phyloP scores from a whole-genome alignment of 2,113 vertebrate genomes.

The Puma concolor region DNA sequence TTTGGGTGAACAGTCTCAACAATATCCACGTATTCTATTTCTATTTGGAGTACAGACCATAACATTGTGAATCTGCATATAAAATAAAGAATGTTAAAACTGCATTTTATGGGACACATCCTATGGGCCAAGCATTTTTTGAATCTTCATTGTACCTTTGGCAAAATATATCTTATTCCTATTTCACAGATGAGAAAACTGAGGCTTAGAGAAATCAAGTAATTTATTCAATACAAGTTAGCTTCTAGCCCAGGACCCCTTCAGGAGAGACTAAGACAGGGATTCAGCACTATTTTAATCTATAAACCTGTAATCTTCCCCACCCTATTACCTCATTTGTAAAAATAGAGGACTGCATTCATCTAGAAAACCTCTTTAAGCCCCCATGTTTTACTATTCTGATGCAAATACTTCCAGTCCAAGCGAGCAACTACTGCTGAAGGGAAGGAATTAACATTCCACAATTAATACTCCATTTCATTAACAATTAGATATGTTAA shows the following conservation, averaged over 20 bases:
- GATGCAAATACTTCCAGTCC: slow-evolving; percentile 43
- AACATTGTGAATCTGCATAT: neutral
- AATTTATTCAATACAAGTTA: neutral
- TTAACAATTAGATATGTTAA: slow-evolving; percentile 78
- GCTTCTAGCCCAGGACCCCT: neutral
- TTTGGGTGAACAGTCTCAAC: neutral
- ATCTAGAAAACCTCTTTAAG: slow-evolving; percentile 50
- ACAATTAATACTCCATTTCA: slow-evolving; percentile 77
- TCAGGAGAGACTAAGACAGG: neutral
- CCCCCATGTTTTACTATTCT: slow-evolving; percentile 36
- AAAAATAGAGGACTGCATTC: slow-evolving; percentile 6
- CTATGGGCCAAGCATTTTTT: neutral
- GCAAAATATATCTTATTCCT: neutral
- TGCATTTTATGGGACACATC: neutral
- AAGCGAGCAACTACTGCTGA: slow-evolving; percentile 60
- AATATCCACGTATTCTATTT: neutral
- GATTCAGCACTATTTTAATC: neutral
- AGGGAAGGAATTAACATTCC: slow-evolving; percentile 69
- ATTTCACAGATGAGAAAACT: slow-evolving; percentile 45
- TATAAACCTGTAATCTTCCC: neutral
- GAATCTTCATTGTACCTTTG: neutral
- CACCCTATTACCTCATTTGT: neutral
- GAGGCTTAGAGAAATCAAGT: neutral
- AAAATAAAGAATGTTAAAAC: neutral
- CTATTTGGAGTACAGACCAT: neutral